Conservation (phyloP, 1,140 invertebrate genomes). For the Paraescarpia echinospica region DNA sequence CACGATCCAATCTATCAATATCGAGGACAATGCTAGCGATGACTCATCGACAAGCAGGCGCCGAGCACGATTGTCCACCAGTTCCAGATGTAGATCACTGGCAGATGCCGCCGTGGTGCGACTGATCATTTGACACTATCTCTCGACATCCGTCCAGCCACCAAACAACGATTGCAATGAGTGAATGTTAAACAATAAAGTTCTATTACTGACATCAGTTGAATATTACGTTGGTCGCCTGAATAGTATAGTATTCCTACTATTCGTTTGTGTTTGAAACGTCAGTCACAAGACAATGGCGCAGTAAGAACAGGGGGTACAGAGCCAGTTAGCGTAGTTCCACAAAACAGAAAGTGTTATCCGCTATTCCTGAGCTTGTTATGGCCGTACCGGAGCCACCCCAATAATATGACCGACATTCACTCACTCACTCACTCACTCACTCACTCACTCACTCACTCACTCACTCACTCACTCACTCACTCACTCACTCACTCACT, state of each 20-base stretch:
- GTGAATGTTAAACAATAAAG: too few species aligned
- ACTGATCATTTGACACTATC: background rate
- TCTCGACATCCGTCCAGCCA: background rate
- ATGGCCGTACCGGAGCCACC: too few species aligned
- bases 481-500: slow-evolving; percentile 24
- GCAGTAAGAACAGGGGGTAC: too few species aligned
- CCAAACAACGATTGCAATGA: background rate
- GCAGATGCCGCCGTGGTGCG: background rate
- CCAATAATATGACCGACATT: background rate
- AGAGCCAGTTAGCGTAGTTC: too few species aligned
- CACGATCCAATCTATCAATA: background rate
- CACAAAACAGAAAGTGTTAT: too few species aligned
- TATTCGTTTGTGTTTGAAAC: too few species aligned
- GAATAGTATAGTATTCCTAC: too few species aligned
- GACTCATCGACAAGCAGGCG: background rate
- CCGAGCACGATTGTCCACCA: background rate
- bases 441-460: slow-evolving; percentile 22
- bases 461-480: slow-evolving; percentile 21
- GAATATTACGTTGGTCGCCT: too few species aligned
- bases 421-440: slow-evolving; percentile 18
- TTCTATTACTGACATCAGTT: too few species aligned
- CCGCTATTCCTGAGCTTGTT: too few species aligned
- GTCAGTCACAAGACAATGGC: too few species aligned
- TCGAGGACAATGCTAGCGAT: background rate
- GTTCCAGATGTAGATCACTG: background rate